A percentile compares a stretch with the other conserved stretches of the same genome.
Conservation (phyloP, 2,888 invertebrate genomes). For the Polymixis lichenea region DNA sequence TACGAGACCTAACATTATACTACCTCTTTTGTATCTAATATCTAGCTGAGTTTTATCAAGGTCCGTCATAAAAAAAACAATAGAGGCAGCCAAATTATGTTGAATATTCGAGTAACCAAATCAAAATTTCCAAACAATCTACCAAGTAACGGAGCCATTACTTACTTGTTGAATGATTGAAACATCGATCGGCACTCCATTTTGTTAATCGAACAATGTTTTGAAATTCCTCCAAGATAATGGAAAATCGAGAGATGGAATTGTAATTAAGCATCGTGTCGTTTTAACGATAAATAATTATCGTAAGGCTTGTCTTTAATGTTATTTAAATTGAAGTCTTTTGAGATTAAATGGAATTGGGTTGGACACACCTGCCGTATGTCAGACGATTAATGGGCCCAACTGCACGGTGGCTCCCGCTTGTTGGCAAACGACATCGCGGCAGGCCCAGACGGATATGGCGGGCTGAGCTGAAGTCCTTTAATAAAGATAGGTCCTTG, state of each 20-base stretch:
- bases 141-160: slow-evolving; percentile 30
- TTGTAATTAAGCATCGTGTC: slow-evolving; percentile 22
- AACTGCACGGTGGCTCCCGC: no score
- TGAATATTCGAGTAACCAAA: slow-evolving; percentile 39
- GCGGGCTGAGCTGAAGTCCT: no score
- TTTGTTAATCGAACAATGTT: slow-evolving; percentile 45
- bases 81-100: background rate
- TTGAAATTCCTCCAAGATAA: slow-evolving; percentile 38
- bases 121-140: slow-evolving; percentile 23
- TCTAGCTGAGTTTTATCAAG: background rate
- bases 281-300: slow-evolving; percentile 18
- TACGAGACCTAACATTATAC: background rate
- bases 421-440: no score
- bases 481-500: no score
- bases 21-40: background rate
- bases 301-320: background rate
- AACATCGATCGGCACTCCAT: slow-evolving; percentile 46
- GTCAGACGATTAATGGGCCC: no score
- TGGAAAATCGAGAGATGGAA: slow-evolving; percentile 19
- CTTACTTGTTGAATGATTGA: slow-evolving; percentile 41
- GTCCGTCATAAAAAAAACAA: slow-evolving; percentile 1
- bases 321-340: background rate
- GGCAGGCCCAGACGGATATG: no score
- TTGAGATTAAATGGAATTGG: background rate
- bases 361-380: no score